Conservation (phyloP, 2,113 vertebrate species). For the Triplophysa tibetana region DNA sequence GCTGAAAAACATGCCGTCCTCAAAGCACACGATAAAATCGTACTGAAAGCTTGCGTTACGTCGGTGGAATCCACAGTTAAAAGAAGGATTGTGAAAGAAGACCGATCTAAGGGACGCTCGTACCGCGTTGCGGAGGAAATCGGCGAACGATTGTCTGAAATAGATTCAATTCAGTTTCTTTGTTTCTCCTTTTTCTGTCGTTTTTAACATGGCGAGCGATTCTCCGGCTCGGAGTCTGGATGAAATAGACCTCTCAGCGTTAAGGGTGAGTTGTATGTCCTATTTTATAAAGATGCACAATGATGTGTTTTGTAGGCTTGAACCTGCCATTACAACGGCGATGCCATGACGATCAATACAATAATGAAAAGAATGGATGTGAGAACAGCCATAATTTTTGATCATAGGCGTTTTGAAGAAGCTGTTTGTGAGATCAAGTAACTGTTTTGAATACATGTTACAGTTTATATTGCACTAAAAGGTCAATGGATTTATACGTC, state of each 20-base stretch:
- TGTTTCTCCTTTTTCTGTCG: constrained; percentile 52
- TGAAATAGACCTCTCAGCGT: constrained; percentile 88
- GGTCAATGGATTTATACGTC: background rate
- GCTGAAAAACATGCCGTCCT: constrained; percentile 12
- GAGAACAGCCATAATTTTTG: background rate
- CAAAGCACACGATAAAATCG: background rate
- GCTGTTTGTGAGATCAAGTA: background rate
- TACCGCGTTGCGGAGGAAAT: constrained; percentile 7
- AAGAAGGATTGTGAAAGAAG: constrained; percentile 14
- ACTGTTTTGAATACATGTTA: background rate
- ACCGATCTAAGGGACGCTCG: background rate
- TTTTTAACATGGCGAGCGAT: constrained; percentile 88
- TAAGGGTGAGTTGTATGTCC: constrained; percentile 79
- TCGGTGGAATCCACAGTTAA: constrained; percentile 10
- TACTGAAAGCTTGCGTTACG: background rate
- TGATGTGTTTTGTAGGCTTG: constrained; percentile 3
- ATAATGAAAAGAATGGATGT: background rate
- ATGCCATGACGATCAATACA: constrained; percentile 2
- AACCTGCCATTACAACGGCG: background rate
- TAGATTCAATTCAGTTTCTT: constrained; percentile 14
- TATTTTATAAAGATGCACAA: constrained; percentile 17
- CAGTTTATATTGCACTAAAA: background rate
- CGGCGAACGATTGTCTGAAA: constrained; percentile 8
- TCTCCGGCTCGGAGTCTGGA: constrained; percentile 90
- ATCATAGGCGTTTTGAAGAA: background rate